Base-by-base conservation (phyloP, 2,797 vertebrate genomes). In the Threskiornis aethiopicus region DNA sequence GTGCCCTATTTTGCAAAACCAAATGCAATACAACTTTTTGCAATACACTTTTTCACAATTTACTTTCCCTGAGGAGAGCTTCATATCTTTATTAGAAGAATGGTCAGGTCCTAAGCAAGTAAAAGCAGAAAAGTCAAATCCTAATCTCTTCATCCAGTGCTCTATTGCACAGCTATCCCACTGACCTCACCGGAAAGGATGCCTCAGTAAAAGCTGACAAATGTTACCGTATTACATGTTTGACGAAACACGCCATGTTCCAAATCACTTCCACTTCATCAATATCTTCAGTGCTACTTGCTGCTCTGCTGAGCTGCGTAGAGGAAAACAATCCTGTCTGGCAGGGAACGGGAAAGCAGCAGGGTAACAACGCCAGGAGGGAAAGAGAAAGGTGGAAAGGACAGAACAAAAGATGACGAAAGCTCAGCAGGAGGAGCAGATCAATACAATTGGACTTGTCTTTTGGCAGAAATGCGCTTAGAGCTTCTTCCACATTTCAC, bases 381-480 rank as follows among this genome's bases (percentile, higher is more conserved):
- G 57, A 64, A 80, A 39, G 16, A 49, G 29, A 19, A 82, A 65
- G 69, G 64, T 84, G 65, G 61, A 80, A 79, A 84, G 42, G 62
- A 84, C 16, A 17, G 35, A 93, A 42, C 19, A 44, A 28, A 61
- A 49, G 65, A 25, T 49, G 76, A 35, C 0, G 2, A 84, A 73
- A 93, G 28, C 66, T 89, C 66, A 82, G 54, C 39, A 41, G 55
- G 31, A 79, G 33, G 59, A 84, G 10, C 0, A 84, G 70, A 66
- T 64, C 0, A 0, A 61, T 69, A 44, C 9, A 21, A 14, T 21
- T 0, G 0, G 37, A 39, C 1, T 35, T 11, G 37, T 44, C 47
- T 66, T 84, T 26, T 16, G 52, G 54, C 57, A 86, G 51, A 37
- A 80, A 72, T 2, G 35, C 6, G 22, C 46, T 18, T 39, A 82